Conservation (phyloP, 2,888 invertebrate species). For the Drosophila helvetica region DNA sequence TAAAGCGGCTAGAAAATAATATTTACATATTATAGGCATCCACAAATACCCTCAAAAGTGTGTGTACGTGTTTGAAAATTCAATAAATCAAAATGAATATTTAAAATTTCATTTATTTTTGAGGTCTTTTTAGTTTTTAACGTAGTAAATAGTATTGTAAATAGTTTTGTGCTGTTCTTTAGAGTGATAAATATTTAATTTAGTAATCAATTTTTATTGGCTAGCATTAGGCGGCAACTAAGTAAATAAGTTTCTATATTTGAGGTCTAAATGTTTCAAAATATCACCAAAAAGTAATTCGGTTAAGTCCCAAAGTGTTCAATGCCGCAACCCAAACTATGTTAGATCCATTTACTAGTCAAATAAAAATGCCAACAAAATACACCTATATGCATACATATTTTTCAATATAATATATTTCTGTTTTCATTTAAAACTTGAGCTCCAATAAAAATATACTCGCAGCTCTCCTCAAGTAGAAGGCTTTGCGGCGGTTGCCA, state of each 20-base stretch:
- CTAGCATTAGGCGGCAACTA: too few species aligned
- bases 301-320: not conserved
- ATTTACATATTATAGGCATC: conserved; percentile 15
- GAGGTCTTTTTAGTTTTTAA: not conserved
- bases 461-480: not conserved
- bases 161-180: not conserved
- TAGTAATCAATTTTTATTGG: not conserved
- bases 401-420: not conserved
- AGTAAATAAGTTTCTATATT: not conserved
- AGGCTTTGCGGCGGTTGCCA: not conserved
- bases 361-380: not conserved
- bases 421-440: not conserved
- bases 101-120: not conserved
- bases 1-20: conserved; percentile 12
- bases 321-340: not conserved
- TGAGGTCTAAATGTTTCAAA: too few species aligned
- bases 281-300: too few species aligned
- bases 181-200: not conserved
- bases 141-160: not conserved
- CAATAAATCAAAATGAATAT: not conserved
- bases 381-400: not conserved
- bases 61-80: not conserved
- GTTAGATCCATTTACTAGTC: not conserved
- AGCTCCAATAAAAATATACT: not conserved
- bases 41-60: conserved; percentile 13